Evolutionary conservation across 2,797 vertebrate genomes (phyloP).

Genomic region (Neosilurus mollespiculum): DNA sequence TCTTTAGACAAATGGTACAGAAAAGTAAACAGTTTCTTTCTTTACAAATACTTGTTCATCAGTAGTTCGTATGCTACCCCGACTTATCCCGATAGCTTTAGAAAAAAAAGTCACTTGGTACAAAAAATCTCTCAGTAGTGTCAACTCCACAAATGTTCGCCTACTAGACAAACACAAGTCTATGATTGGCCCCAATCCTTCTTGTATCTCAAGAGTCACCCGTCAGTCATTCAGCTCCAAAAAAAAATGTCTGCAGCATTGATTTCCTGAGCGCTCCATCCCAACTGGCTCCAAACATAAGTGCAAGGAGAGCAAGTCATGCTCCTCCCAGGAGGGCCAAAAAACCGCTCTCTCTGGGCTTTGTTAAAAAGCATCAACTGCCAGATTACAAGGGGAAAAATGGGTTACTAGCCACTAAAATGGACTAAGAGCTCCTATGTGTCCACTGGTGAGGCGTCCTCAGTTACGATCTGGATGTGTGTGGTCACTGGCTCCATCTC

Average conservation of each 20-base stretch:
- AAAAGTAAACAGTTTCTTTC: constrained; percentile 85
- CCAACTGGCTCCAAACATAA: constrained; percentile 83
- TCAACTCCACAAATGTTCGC: constrained; percentile 73
- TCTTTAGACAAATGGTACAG: constrained; percentile 91
- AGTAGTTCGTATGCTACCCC: constrained; percentile 82
- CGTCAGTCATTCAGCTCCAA: constrained; percentile 69
- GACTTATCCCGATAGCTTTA: constrained; percentile 70
- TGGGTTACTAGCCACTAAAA: constrained; percentile 62
- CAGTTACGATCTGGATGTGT: constrained; percentile 83
- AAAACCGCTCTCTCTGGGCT: constrained; percentile 72
- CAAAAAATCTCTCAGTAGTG: constrained; percentile 88
- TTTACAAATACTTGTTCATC: constrained; percentile 85
- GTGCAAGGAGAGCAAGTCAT: constrained; percentile 73
- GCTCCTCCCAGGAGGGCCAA: constrained; percentile 71
- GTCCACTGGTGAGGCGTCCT: constrained; percentile 89
- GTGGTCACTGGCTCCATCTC: constrained; percentile 71
- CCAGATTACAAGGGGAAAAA: constrained; percentile 72
- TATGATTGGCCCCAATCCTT: constrained; percentile 74
- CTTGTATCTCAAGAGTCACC: constrained; percentile 54
- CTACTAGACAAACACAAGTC: constrained; percentile 64
- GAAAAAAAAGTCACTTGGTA: constrained; percentile 71
- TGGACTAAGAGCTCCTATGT: constrained; percentile 78
- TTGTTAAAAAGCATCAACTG: constrained; percentile 75
- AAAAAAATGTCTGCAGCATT: constrained; percentile 75
- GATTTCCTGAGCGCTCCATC: constrained; percentile 89